These are phyloP conservation scores for Bradysia coprophila DNA, from an alignment of 1,140 invertebrate genomes.

Conservation along the genomic window DNA sequence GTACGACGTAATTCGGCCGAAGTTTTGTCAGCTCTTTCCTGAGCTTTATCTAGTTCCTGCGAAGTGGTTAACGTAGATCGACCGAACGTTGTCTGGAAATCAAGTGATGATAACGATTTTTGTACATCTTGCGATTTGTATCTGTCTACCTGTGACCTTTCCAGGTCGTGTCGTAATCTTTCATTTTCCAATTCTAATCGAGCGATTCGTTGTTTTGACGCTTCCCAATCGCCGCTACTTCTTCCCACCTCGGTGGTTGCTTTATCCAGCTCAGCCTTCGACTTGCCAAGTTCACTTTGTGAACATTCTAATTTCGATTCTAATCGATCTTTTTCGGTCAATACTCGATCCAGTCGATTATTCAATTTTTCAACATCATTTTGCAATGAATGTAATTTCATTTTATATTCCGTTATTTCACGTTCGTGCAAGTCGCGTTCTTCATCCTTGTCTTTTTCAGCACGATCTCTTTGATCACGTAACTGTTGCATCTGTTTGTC, in stretches of 20 bases:
- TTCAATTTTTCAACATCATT: constrained; percentile 83
- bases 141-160: constrained; percentile 38
- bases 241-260: constrained; percentile 73
- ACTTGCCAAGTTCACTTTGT: constrained; percentile 83
- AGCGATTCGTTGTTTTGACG: constrained; percentile 66
- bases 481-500: constrained; percentile 90
- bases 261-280: constrained; percentile 82
- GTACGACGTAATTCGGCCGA: constrained; percentile 67
- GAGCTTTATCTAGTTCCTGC: constrained; percentile 62
- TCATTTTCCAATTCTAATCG: constrained; percentile 81
- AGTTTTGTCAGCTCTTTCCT: constrained; percentile 73
- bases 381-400: constrained; percentile 78
- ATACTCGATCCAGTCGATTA: constrained; percentile 66
- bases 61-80: constrained; percentile 51
- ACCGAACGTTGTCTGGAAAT: constrained; percentile 46
- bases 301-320: constrained; percentile 82
- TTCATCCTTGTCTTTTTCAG: constrained; percentile 92
- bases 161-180: constrained; percentile 63
- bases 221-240: constrained; percentile 75
- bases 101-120: not conserved
- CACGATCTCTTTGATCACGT: constrained; percentile 74
- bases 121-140: too few relatives aligned
- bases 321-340: constrained; percentile 74
- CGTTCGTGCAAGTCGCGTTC: constrained; percentile 86
- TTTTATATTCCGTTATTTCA: constrained; percentile 87